Evolutionary conservation across 2,113 vertebrate genomes (phyloP).

Genomic region (Rhinolophus ferrumequinum): DNA sequence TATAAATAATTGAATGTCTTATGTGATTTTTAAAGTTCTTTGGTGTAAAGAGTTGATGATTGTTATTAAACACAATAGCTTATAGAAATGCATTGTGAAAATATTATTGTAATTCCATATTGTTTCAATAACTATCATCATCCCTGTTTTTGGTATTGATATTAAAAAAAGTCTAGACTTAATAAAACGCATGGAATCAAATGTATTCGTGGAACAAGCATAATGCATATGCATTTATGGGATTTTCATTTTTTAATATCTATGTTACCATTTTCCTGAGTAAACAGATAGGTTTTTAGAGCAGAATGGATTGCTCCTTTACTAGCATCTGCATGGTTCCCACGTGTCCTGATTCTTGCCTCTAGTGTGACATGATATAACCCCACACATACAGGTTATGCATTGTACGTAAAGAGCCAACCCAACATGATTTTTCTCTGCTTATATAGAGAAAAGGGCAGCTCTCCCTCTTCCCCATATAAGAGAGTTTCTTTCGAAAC

Average conservation of each 20-base stretch:
- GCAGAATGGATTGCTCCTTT: neutral
- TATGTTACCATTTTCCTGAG: neutral
- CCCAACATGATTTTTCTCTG: neutral
- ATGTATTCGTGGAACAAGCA: neutral
- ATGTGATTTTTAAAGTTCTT: neutral
- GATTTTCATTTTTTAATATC: neutral
- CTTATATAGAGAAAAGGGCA: neutral
- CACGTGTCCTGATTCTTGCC: neutral
- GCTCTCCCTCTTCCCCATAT: neutral
- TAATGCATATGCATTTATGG: neutral
- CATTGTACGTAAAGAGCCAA: neutral
- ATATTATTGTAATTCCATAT: neutral
- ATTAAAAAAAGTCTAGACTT: neutral
- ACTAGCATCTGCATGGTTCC: neutral
- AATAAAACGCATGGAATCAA: neutral
- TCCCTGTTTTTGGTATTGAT: neutral
- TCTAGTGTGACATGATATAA: neutral
- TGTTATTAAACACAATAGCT: neutral
- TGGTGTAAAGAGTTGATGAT: neutral
- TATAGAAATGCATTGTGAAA: neutral
- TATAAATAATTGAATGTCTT: neutral
- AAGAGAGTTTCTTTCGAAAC: neutral
- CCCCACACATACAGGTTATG: neutral
- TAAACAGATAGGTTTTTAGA: neutral
- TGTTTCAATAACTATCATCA: neutral